Conservation (phyloP, 1,140 invertebrate genomes). For the Drosophila tristis region DNA sequence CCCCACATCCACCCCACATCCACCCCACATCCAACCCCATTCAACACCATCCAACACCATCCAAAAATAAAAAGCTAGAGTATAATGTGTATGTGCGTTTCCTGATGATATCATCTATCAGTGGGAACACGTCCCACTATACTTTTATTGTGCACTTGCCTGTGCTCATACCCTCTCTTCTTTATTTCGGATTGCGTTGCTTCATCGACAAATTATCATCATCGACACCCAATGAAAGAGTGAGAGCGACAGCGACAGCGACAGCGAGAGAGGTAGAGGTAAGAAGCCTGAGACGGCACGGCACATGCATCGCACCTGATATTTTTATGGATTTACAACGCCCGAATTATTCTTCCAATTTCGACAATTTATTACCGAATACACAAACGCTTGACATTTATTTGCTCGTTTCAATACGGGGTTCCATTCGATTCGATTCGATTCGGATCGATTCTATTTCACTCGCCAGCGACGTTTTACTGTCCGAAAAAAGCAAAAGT, state of each 20-base stretch:
- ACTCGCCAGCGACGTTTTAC: slow-evolving; percentile 42
- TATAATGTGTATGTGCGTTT: slow-evolving; percentile 32
- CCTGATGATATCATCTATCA: slow-evolving; percentile 62
- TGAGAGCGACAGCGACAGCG: too few relatives aligned
- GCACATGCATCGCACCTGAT: slow-evolving; percentile 68
- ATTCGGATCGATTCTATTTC: slow-evolving; percentile 14
- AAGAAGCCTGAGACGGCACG: slow-evolving; percentile 7
- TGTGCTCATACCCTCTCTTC: background rate
- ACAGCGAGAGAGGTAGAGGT: background rate
- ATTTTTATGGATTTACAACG: slow-evolving; percentile 79
- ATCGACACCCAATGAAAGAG: background rate
- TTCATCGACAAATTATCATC: slow-evolving; percentile 54
- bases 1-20: too few relatives aligned
- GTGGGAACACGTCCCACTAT: slow-evolving; percentile 29
- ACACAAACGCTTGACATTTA: slow-evolving; percentile 64
- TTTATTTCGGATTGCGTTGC: slow-evolving; percentile 51
- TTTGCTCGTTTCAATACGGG: slow-evolving; percentile 42
- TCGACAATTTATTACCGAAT: slow-evolving; percentile 78
- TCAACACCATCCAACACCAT: background rate
- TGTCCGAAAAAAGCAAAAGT: slow-evolving; percentile 66
- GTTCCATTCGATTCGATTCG: slow-evolving; percentile 22
- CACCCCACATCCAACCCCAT: background rate
- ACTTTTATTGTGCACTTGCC: slow-evolving; percentile 54
- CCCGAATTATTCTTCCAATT: slow-evolving; percentile 77
- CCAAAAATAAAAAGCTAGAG: background rate